These are phyloP conservation scores for Lasioglossum vierecki DNA, from an alignment of 2,888 invertebrate species.

Conservation along the genomic window DNA sequence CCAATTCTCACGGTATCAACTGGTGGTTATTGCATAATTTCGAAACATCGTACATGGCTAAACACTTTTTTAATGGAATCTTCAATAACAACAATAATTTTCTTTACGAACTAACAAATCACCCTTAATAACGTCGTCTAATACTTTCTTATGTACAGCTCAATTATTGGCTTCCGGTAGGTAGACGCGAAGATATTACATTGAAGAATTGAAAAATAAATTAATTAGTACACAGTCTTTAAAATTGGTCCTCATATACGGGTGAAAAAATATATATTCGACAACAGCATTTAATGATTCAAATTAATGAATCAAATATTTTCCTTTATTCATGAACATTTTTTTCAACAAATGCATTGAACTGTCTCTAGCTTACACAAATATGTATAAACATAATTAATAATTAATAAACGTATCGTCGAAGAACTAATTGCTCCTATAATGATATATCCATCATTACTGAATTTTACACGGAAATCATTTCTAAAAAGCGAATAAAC, in stretches of 20 bases:
- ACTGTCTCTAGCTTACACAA: conserved; percentile 23
- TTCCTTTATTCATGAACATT: conserved; percentile 46
- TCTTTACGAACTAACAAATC: no score
- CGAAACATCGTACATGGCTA: no score
- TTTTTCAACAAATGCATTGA: conserved; percentile 21
- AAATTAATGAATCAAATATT: conserved; percentile 25
- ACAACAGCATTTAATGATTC: conserved; percentile 2
- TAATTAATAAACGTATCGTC: conserved; percentile 39
- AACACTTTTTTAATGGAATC: no score
- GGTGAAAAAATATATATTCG: neutral
- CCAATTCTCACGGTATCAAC: no score
- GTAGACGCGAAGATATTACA: no score
- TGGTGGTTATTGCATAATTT: no score
- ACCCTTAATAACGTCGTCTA: no score
- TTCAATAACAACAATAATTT: no score
- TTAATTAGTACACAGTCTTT: neutral
- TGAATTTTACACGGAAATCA: conserved; percentile 31
- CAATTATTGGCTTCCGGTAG: no score
- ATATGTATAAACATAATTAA: conserved; percentile 26
- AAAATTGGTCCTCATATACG: neutral
- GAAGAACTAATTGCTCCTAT: conserved; percentile 35
- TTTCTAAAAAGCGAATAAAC: conserved; percentile 47
- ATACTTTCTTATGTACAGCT: no score
- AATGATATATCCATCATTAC: conserved; percentile 10
- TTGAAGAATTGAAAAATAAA: neutral